Conservation (phyloP, 2,113 vertebrate species). For the Petroica traversi region DNA sequence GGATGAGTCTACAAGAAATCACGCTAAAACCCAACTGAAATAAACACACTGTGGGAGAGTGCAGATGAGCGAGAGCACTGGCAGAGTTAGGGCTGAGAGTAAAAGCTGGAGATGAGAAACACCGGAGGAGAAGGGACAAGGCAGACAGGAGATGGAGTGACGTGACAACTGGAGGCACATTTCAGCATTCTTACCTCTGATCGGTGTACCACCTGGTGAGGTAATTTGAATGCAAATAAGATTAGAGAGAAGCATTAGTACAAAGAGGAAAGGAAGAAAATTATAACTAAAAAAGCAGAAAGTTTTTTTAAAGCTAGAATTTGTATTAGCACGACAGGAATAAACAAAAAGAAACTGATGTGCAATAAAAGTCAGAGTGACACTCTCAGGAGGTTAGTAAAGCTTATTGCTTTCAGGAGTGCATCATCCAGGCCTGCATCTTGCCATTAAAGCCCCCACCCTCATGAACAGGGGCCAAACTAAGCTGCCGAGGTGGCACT, state of each 20-base stretch:
- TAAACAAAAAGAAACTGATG: slow-evolving; percentile 68
- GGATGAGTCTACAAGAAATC: slow-evolving; percentile 75
- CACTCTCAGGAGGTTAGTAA: slow-evolving; percentile 61
- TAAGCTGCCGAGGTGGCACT: neutral
- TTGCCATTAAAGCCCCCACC: neutral
- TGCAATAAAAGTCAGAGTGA: slow-evolving; percentile 66
- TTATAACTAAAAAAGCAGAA: slow-evolving; percentile 76
- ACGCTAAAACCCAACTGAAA: slow-evolving; percentile 58
- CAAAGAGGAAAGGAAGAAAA: slow-evolving; percentile 80
- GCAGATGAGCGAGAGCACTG: slow-evolving; percentile 53
- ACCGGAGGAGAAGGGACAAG: slow-evolving; percentile 69
- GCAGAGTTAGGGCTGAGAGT: slow-evolving; percentile 67
- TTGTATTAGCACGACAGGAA: slow-evolving; percentile 66
- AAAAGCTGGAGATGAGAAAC: slow-evolving; percentile 79
- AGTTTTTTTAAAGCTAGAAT: slow-evolving; percentile 68
- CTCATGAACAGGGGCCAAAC: neutral
- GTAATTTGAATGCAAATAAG: slow-evolving; percentile 99
- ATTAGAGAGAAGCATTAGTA: slow-evolving; percentile 97
- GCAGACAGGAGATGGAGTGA: slow-evolving; percentile 78
- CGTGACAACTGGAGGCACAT: slow-evolving; percentile 79
- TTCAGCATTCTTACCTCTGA: slow-evolving; percentile 99
- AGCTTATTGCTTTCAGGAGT: slow-evolving; percentile 16
- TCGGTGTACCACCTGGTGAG: slow-evolving; percentile 99
- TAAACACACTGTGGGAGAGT: slow-evolving; percentile 63
- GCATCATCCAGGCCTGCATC: slow-evolving; percentile 27